These are phyloP conservation scores for Antigone vipio DNA, from an alignment of 2,113 vertebrate genomes.

Conservation along the genomic window DNA sequence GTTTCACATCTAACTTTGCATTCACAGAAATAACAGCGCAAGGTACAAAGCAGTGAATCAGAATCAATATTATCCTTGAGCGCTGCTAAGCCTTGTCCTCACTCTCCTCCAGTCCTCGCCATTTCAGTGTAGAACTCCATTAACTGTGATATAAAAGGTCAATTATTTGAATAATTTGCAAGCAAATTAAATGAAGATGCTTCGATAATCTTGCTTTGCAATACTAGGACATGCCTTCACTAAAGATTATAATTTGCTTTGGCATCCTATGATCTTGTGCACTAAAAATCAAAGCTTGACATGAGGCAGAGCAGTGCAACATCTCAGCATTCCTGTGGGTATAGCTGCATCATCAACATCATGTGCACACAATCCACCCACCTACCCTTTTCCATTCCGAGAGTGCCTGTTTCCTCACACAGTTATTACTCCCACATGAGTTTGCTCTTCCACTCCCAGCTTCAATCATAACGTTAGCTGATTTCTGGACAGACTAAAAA, in stretches of 20 bases:
- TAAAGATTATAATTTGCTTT: neutral
- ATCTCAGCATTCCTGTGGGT: slow-evolving; percentile 45
- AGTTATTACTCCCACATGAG: slow-evolving; percentile 42
- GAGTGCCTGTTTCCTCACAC: slow-evolving; percentile 27
- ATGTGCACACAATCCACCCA: slow-evolving; percentile 30
- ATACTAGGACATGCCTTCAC: neutral
- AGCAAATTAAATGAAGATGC: neutral
- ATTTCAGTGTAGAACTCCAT: neutral
- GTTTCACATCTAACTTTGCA: neutral
- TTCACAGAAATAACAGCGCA: neutral
- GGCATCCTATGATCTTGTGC: neutral
- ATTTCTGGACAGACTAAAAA: slow-evolving; percentile 43
- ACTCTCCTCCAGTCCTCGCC: neutral
- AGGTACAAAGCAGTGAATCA: neutral
- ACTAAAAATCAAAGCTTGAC: slow-evolving; percentile 12
- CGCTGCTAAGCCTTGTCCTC: neutral
- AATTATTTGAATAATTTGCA: neutral
- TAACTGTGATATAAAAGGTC: neutral
- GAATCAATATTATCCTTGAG: neutral
- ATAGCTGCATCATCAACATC: slow-evolving; percentile 7
- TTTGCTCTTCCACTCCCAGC: neutral
- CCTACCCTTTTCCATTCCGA: slow-evolving; percentile 32
- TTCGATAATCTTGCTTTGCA: neutral
- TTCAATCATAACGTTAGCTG: slow-evolving; percentile 38
- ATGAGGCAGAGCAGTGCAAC: neutral